phyloP scores from a whole-genome alignment of 2,797 vertebrate species.

The Catharus ustulatus region DNA sequence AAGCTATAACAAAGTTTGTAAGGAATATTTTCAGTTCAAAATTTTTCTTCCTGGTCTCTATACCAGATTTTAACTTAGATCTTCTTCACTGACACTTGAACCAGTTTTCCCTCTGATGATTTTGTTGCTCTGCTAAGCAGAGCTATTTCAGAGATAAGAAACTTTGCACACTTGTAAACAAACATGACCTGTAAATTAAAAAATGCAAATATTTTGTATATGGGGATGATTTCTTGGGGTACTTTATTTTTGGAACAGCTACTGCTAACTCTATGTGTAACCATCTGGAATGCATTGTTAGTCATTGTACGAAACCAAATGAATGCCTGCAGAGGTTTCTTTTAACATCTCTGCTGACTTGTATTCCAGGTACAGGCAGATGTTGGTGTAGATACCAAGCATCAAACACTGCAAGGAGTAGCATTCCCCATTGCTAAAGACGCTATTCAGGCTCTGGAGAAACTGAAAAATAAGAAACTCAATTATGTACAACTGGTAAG shows the following conservation, averaged over 20 bases:
- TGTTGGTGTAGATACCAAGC: conserved; percentile 91
- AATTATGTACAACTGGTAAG: conserved; percentile 98
- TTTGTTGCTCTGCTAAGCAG: background rate
- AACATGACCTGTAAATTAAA: background rate
- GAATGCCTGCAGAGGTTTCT: background rate
- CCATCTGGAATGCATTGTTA: background rate
- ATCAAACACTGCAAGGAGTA: conserved; percentile 94
- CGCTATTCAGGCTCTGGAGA: conserved; percentile 87
- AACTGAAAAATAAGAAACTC: conserved; percentile 84
- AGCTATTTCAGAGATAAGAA: background rate
- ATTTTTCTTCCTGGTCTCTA: background rate
- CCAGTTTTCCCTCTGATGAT: background rate
- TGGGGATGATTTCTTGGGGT: background rate
- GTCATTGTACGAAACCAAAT: background rate
- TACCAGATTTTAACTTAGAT: background rate
- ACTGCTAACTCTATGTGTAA: background rate
- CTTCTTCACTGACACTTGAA: background rate
- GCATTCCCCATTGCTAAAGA: conserved; percentile 91
- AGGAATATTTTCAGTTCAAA: background rate
- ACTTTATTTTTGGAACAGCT: background rate
- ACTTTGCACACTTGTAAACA: background rate
- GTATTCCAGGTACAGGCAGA: conserved; percentile 89
- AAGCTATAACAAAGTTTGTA: background rate
- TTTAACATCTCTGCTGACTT: background rate
- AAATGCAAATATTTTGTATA: background rate